Conservation (phyloP, 1,140 invertebrate species). For the Platyscapa corneri region DNA sequence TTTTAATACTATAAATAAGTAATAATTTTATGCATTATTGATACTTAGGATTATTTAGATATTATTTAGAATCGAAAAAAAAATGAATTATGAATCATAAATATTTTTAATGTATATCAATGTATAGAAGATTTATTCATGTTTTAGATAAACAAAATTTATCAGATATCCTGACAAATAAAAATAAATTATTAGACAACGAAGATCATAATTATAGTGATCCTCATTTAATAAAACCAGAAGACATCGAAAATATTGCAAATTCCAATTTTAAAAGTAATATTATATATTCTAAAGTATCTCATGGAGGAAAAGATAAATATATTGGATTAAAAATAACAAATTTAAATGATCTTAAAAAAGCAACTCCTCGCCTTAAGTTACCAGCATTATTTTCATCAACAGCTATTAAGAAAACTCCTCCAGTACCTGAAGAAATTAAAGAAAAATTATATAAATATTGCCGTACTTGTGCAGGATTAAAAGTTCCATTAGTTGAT, state of each 20-base stretch:
- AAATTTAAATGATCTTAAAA: slow-evolving; percentile 70
- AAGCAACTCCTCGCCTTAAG: slow-evolving; percentile 67
- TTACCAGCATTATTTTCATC: slow-evolving; percentile 62
- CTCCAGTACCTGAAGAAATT: slow-evolving; percentile 45
- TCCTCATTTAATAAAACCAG: slow-evolving; percentile 49
- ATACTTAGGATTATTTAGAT: too few relatives aligned
- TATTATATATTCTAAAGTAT: slow-evolving; percentile 54
- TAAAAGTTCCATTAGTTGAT: slow-evolving; percentile 69
- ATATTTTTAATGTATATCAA: too few relatives aligned
- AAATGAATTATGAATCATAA: too few relatives aligned
- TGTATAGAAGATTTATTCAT: background rate
- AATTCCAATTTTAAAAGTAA: slow-evolving; percentile 55
- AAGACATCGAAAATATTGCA: slow-evolving; percentile 52
- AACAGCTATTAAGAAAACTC: slow-evolving; percentile 50
- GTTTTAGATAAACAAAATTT: slow-evolving; percentile 9
- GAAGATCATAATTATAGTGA: slow-evolving; percentile 65
- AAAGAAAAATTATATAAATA: slow-evolving; percentile 67
- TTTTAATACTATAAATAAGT: too few relatives aligned
- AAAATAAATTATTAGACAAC: slow-evolving; percentile 41
- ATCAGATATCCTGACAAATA: background rate
- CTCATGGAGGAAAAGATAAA: slow-evolving; percentile 56
- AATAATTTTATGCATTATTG: too few relatives aligned
- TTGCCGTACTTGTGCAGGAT: slow-evolving; percentile 70
- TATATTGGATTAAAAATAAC: slow-evolving; percentile 63
- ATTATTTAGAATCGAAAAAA: too few relatives aligned